These are phyloP conservation scores for Engraulis encrasicolus DNA, from an alignment of 2,113 vertebrate genomes.

Conservation along the genomic window DNA sequence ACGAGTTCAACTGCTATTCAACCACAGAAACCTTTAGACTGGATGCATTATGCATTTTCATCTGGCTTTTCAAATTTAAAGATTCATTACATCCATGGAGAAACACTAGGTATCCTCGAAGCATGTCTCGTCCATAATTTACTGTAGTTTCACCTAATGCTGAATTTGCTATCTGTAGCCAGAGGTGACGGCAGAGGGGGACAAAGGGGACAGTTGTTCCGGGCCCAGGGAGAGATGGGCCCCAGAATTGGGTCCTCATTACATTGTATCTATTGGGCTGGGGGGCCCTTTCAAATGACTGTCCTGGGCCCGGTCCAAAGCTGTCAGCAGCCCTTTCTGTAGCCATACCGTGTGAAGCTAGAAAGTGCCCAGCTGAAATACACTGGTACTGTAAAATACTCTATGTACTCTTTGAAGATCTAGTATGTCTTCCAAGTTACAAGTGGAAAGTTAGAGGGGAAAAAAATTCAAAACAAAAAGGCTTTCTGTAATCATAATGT, in stretches of 20 bases:
- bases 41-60: neutral
- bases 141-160: neutral
- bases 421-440: neutral
- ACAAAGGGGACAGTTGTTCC: no score
- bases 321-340: neutral
- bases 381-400: no score
- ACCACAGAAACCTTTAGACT: neutral
- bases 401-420: no score
- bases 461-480: neutral
- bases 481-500: constrained; percentile 11
- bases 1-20: neutral
- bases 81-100: neutral
- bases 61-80: neutral
- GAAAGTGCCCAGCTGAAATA: no score
- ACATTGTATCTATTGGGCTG: no score
- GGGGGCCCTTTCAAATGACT: no score
- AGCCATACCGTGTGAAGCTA: no score
- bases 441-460: constrained; percentile 38
- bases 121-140: neutral
- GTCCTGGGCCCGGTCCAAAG: no score
- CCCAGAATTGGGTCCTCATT: no score
- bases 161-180: constrained; percentile 6
- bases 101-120: neutral
- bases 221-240: no score
- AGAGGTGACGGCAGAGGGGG: no score